Conservation (phyloP, 2,113 vertebrate genomes). For the Gasterosteus nipponicus region DNA sequence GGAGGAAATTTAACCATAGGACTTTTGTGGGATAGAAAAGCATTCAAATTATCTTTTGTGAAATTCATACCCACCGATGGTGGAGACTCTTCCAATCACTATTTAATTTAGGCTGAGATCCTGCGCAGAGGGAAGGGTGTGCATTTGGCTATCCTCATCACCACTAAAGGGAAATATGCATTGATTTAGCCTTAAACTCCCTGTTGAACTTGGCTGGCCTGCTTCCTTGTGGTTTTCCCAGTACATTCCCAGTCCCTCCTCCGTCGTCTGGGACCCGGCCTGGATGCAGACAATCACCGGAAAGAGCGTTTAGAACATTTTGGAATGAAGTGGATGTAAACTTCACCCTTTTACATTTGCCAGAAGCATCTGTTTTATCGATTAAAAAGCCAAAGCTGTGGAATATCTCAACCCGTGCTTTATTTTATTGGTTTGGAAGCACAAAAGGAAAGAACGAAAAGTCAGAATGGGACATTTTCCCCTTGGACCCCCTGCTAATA, state of each 20-base stretch:
- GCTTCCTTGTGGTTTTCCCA: slow-evolving; percentile 73
- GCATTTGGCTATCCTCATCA: slow-evolving; percentile 67
- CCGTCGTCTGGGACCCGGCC: slow-evolving; percentile 60
- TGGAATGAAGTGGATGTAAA: slow-evolving; percentile 79
- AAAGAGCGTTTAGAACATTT: slow-evolving; percentile 80
- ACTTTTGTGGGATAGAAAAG: slow-evolving; percentile 60
- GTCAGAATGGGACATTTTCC: slow-evolving; percentile 52
- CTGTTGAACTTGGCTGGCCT: slow-evolving; percentile 77
- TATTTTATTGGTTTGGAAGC: slow-evolving; percentile 76
- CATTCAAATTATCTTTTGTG: slow-evolving; percentile 63
- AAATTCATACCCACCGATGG: slow-evolving; percentile 64
- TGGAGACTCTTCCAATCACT: slow-evolving; percentile 54
- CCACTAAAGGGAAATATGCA: slow-evolving; percentile 79
- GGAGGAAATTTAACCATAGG: slow-evolving; percentile 50
- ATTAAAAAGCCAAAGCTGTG: slow-evolving; percentile 72
- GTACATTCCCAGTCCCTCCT: slow-evolving; percentile 70
- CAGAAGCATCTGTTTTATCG: slow-evolving; percentile 82
- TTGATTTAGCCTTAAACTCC: slow-evolving; percentile 79
- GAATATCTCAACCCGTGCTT: slow-evolving; percentile 73
- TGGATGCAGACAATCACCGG: slow-evolving; percentile 78
- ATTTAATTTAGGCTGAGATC: slow-evolving; percentile 61
- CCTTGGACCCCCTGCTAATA: slow-evolving; percentile 63
- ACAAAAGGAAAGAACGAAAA: slow-evolving; percentile 64
- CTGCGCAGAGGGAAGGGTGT: slow-evolving; percentile 55
- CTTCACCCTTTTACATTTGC: slow-evolving; percentile 72